phyloP scores from a whole-genome alignment of 2,888 invertebrate genomes.

The Sipha maydis region DNA sequence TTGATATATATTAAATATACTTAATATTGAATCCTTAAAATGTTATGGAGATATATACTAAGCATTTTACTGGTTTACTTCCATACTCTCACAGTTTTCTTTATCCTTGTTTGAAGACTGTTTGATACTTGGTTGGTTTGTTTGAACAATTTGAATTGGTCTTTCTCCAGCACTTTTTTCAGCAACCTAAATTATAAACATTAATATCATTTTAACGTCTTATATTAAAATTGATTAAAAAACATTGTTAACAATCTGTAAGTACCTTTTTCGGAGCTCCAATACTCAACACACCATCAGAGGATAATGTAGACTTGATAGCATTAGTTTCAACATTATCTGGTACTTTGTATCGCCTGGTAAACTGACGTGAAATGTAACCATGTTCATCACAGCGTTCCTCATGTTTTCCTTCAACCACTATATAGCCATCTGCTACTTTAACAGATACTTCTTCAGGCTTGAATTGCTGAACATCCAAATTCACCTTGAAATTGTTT shows the following conservation, averaged over 20 bases:
- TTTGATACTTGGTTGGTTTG: conserved; percentile 65
- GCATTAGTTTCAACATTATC: conserved; percentile 67
- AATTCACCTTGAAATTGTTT: conserved; percentile 66
- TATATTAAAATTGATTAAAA: background rate
- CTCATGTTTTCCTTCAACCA: conserved; percentile 69
- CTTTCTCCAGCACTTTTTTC: conserved; percentile 53
- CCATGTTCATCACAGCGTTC: conserved; percentile 68
- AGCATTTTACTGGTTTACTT: background rate
- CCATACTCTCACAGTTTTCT: background rate
- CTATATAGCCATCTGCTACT: conserved; percentile 67
- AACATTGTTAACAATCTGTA: background rate
- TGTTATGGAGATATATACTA: no score
- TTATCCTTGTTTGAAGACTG: conserved; percentile 18
- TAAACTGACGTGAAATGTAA: conserved; percentile 68
- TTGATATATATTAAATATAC: no score
- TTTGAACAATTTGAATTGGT: conserved; percentile 64
- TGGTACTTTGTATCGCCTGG: conserved; percentile 68
- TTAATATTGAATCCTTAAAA: no score
- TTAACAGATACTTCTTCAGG: conserved; percentile 69
- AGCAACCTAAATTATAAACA: background rate
- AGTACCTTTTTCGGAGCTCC: conserved; percentile 63
- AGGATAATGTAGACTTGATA: conserved; percentile 67
- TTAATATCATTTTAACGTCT: background rate
- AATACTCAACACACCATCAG: conserved; percentile 68
- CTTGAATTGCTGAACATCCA: conserved; percentile 68